phyloP scores from a whole-genome alignment of 2,797 vertebrate genomes.

The Distichodus sexfasciatus region DNA sequence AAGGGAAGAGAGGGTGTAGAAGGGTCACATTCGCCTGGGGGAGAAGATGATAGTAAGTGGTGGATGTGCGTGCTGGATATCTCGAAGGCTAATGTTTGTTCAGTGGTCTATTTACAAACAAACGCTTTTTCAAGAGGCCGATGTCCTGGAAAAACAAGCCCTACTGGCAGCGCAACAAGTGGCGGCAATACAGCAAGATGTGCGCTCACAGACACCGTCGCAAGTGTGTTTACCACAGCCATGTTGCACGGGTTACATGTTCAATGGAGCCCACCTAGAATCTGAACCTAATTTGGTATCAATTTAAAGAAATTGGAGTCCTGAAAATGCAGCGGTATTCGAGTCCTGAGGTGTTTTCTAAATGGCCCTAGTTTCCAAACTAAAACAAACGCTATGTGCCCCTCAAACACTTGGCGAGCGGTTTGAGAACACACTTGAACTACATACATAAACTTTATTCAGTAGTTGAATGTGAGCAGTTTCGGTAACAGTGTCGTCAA shows the following conservation, averaged over 20 bases:
- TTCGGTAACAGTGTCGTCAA: background rate
- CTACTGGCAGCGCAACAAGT: background rate
- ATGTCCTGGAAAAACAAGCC: slow-evolving; percentile 9
- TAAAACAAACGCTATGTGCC: slow-evolving; percentile 12
- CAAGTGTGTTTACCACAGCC: background rate
- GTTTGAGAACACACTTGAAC: background rate
- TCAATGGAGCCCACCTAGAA: background rate
- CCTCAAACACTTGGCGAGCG: background rate
- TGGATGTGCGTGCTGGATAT: slow-evolving; percentile 6
- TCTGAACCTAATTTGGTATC: background rate
- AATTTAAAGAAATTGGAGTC: background rate
- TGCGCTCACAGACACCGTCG: slow-evolving; percentile 3
- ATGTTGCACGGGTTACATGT: background rate
- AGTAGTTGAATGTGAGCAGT: background rate
- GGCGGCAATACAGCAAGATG: background rate
- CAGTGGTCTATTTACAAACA: slow-evolving; percentile 28
- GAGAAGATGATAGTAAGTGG: background rate
- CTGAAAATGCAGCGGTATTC: background rate
- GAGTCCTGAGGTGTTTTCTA: background rate
- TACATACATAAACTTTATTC: slow-evolving; percentile 17
- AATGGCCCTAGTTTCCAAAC: background rate
- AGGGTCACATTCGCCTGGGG: background rate
- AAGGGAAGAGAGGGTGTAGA: background rate
- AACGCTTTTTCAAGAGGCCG: slow-evolving; percentile 17
- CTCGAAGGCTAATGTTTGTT: slow-evolving; percentile 13